Percentiles rank a stretch among this genome's conserved stretches.
Conservation (phyloP, 2,888 invertebrate species). For the Stenichneumon culpator region DNA sequence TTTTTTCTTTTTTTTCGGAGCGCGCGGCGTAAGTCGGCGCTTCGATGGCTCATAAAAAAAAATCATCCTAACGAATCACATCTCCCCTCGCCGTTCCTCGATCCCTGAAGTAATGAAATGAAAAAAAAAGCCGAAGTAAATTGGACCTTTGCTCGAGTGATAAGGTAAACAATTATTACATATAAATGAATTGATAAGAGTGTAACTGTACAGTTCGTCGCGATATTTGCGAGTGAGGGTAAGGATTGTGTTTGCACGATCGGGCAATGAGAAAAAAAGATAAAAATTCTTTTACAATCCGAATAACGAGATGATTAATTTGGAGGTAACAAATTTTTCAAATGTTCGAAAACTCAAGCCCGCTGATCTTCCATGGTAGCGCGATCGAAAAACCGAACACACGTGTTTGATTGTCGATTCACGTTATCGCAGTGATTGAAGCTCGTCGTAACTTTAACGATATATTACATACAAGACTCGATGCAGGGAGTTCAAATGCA, state of each 20-base stretch:
- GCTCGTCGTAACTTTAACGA: background rate
- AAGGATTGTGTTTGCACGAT: slow-evolving; percentile 17
- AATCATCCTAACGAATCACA: slow-evolving; percentile 4
- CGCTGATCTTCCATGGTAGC: slow-evolving; percentile 52
- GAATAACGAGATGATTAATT: background rate
- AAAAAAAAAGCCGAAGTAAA: slow-evolving; percentile 46
- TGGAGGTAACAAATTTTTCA: background rate
- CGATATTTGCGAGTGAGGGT: slow-evolving; percentile 17
- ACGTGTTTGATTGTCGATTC: slow-evolving; percentile 10
- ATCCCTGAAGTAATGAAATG: slow-evolving; percentile 25
- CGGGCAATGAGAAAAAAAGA: background rate
- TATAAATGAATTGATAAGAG: slow-evolving; percentile 23
- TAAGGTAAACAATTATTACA: slow-evolving; percentile 28
- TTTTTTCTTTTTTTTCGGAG: slow-evolving; percentile 3
- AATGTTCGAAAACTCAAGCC: slow-evolving; percentile 25
- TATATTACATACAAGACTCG: background rate
- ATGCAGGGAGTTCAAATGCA: slow-evolving; percentile 37
- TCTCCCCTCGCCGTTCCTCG: slow-evolving; percentile 29
- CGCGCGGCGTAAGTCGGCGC: background rate
- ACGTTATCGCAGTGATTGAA: slow-evolving; percentile 17
- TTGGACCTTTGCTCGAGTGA: slow-evolving; percentile 48
- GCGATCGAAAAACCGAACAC: slow-evolving; percentile 29
- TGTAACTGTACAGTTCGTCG: slow-evolving; percentile 28
- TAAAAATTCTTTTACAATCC: slow-evolving; percentile 16
- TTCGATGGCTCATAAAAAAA: slow-evolving; percentile 28